Base-by-base conservation (phyloP, 2,797 vertebrate genomes). In the Cuniculus paca region DNA sequence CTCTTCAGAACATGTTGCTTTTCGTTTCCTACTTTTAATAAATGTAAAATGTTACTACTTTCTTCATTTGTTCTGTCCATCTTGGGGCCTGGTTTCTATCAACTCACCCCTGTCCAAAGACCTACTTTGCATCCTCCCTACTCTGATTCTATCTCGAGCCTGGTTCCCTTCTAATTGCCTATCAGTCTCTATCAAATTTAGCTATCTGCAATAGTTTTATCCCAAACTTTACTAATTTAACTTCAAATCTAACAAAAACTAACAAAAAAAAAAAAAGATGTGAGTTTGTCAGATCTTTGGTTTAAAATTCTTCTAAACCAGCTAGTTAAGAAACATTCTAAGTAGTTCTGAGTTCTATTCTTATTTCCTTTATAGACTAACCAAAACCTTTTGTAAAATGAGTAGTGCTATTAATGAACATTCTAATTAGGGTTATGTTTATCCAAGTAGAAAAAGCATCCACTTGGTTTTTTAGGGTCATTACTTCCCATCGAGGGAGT, bases 401-500 rank as follows among this genome's bases (percentile, higher is more conserved):
- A 80, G 17, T 89, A 48, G 16, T 48, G 1, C 26, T 70, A 63
- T 83, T 83, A 24, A 24, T 16, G 5, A 42, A 39, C 20, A 11
- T 93, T 42, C 54, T 93, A 90, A 85, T 83, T 74, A 86, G 74
- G 19, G 31, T 72, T 63, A 91, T 78, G 12, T 77, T 91, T 91
- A 34, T 36, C 16, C 22, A 83, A 7, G 22, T 36, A 34, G 20
- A 1, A 45, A 93, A 86, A 86, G 36, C 3, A 88, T 48, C 13
- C 17, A 42, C 36, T 84, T 88, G 68, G 50, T 90, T 80, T 48
- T 84, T 96, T 89, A 91, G 26, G 39, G 28, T 83, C 90, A 82
- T 81, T 88, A 63, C 5, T 90, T 88, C 10, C 65, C 12, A 17
- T 50, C 31, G 13, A 50, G 88, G 87, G 11, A 70, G 3, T 50